Percentiles rank a stretch among this genome's conserved stretches.
phyloP scores from a whole-genome alignment of 2,113 vertebrate genomes.

The Gulo gulo region DNA sequence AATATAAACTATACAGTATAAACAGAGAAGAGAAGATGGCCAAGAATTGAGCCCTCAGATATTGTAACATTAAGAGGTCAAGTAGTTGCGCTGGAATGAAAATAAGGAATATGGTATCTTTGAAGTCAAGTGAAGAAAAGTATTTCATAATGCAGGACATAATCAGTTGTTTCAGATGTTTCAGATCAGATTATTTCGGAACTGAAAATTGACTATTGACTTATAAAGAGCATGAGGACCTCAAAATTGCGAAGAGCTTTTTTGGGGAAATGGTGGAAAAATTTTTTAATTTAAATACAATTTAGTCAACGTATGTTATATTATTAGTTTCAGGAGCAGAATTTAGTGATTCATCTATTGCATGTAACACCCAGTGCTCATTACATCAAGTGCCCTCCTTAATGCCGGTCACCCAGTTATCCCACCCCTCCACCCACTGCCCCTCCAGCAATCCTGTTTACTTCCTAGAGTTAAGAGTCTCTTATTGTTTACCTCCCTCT shows the following conservation, averaged over 20 bases:
- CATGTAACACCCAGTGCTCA: too few species aligned
- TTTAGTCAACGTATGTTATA: background rate
- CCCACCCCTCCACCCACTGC: too few species aligned
- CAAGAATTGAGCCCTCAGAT: background rate
- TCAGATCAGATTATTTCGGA: background rate
- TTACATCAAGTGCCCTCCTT: too few species aligned
- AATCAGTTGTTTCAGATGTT: background rate
- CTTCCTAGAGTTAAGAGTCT: too few species aligned
- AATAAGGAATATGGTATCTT: background rate
- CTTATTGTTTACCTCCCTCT: too few species aligned
- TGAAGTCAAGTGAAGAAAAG: constrained; percentile 11
- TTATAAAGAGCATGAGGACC: background rate
- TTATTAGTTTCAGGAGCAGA: background rate
- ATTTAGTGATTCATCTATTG: background rate
- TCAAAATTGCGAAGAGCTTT: background rate
- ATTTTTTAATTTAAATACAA: background rate
- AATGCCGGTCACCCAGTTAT: too few species aligned
- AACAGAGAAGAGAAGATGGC: background rate
- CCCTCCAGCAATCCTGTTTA: too few species aligned
- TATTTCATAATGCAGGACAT: background rate
- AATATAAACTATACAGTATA: background rate
- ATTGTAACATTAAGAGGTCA: background rate
- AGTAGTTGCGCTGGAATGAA: background rate
- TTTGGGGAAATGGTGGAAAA: background rate
- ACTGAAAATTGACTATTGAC: background rate